These are phyloP conservation scores for Thalassaphorura encarpata DNA, from an alignment of 1,140 invertebrate genomes.

Conservation along the genomic window DNA sequence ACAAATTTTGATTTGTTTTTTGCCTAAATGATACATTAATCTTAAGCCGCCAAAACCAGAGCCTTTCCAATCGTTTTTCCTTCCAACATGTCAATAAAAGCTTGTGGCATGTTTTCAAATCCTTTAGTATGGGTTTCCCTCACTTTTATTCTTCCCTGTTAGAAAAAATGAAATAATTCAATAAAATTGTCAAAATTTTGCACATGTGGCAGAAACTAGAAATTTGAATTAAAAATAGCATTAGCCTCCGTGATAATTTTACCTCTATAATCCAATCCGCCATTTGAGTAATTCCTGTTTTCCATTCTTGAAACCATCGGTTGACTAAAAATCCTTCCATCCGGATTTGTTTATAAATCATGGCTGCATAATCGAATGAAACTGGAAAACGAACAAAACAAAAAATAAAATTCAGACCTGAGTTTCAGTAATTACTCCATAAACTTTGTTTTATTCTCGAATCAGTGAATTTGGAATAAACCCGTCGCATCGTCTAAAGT, in stretches of 20 bases:
- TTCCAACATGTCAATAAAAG: constrained; percentile 50
- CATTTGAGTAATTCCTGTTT: constrained; percentile 34
- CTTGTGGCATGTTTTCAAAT: constrained; percentile 53
- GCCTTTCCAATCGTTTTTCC: constrained; percentile 56
- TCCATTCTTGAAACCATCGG: constrained; percentile 32
- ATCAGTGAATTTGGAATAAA: no score
- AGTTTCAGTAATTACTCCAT: no score
- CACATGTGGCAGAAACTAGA: background rate
- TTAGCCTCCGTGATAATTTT: constrained; percentile 1
- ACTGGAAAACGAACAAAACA: constrained; percentile 18
- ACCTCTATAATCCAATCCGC: constrained; percentile 33
- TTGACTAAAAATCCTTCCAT: constrained; percentile 34
- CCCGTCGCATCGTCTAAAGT: no score
- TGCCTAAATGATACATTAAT: no score
- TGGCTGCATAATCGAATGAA: constrained; percentile 23
- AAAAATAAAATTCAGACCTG: constrained; percentile 7
- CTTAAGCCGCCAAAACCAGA: no score
- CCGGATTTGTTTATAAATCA: constrained; percentile 31
- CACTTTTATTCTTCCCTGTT: constrained; percentile 49
- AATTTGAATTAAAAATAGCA: background rate
- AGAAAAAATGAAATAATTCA: constrained; percentile 5
- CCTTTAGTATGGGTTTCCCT: constrained; percentile 50
- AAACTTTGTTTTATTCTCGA: no score
- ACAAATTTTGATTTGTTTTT: no score
- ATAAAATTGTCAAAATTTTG: background rate